A percentile compares a stretch with the other conserved stretches of the same genome.
These are phyloP conservation scores for Monomorium pharaonis DNA, from an alignment of 1,140 invertebrate species.

Conservation along the genomic window DNA sequence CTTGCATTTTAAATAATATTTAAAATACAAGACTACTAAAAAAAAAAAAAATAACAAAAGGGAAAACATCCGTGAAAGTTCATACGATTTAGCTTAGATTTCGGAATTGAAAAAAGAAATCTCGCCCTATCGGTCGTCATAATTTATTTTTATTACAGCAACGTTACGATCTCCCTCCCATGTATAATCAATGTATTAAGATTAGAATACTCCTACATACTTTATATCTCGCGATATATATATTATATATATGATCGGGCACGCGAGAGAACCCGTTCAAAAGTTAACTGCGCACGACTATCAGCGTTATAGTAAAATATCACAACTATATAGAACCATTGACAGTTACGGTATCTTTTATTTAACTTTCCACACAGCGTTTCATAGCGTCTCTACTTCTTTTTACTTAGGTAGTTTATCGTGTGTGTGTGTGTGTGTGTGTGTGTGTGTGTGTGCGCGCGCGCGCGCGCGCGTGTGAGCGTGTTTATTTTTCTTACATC, in stretches of 20 bases:
- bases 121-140: not conserved
- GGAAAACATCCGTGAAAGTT: constrained; percentile 12
- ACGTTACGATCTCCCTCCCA: constrained; percentile 10
- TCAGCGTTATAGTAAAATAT: constrained; percentile 82
- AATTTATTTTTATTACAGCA: constrained; percentile 24
- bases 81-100: not conserved
- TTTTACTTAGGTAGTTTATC: constrained; percentile 42
- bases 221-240: constrained; percentile 46
- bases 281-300: constrained; percentile 58
- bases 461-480: not conserved
- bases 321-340: constrained; percentile 83
- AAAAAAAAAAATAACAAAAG: not conserved
- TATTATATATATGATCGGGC: constrained; percentile 30
- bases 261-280: constrained; percentile 29
- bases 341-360: constrained; percentile 78
- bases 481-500: constrained; percentile 11
- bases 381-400: constrained; percentile 43
- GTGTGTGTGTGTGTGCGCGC: not conserved
- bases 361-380: constrained; percentile 48
- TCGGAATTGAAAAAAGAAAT: constrained; percentile 18
- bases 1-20: not conserved
- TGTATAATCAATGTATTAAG: constrained; percentile 18
- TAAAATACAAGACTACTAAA: not conserved
- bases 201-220: constrained; percentile 39
- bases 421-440: not conserved